Evolutionary conservation across 2,113 vertebrate species (phyloP), one percentile per base, ranked within the genome.

Genomic region (Ammodytes dubius): DNA sequence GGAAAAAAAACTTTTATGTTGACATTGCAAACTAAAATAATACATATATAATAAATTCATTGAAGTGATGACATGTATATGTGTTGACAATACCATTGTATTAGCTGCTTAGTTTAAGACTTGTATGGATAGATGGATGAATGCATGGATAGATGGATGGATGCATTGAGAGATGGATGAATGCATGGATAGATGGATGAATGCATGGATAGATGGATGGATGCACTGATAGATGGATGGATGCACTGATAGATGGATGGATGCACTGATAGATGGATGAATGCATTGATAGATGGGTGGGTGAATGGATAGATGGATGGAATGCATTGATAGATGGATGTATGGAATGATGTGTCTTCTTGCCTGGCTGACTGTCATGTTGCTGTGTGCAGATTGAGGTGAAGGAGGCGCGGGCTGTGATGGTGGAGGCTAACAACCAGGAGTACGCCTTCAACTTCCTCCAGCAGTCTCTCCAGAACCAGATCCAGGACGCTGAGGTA

Each of bases 361-460:
- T 54, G 5, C 37, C 27, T 14, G 7, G 12, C 8, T 75, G 40
- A 68, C 37, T 46, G 39, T 7, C 19, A n/a, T 45, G 9, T 52
- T 47, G 2, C 57, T 1, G n/a, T 57, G 7, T 39, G 35, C 84
- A 95, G 95, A 82, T 85, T 2, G 95, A 95, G 79, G 90, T 96
- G 76, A 94, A 92, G 74, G 77, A 94, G 77, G 94, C 95, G 2
- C 89, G 95, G 27, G 92, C 93, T 19, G 60, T 94, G 49, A 95
- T 95, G 95, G 86, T 95, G 65, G 95, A 96, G 74, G 95, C 95
- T 82, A 95, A 95, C 88, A 94, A 79, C 49, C 95, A 96, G 85
- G 95, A 95, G 73, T 96, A 95, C 4, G 95, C 95, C 82, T 96
- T 96, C 82, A 94, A 90, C 80, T 95, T 90, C 70, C 92, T 96